Evolutionary conservation across 2,113 vertebrate genomes (phyloP).

Genomic region (Takifugu flavidus): DNA sequence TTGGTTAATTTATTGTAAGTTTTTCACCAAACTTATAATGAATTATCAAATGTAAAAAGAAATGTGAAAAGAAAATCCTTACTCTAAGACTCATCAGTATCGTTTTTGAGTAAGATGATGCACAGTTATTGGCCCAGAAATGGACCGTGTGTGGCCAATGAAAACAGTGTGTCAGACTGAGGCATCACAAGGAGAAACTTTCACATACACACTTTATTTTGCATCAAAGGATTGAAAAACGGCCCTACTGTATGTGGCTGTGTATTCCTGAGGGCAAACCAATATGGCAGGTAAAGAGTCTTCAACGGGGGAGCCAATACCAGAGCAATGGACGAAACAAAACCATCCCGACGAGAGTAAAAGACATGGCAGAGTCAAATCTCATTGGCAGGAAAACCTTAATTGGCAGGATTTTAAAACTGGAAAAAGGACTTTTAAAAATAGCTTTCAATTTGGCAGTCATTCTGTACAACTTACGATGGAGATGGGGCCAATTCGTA

Average conservation of each 20-base stretch:
- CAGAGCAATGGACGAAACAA: slow-evolving; percentile 47
- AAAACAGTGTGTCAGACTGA: slow-evolving; percentile 16
- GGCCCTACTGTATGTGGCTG: slow-evolving; percentile 69
- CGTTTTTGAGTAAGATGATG: no score
- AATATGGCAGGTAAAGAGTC: slow-evolving; percentile 68
- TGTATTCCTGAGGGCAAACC: slow-evolving; percentile 77
- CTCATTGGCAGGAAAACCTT: slow-evolving; percentile 47
- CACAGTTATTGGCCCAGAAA: background rate
- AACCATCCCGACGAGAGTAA: slow-evolving; percentile 44
- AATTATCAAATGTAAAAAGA: no score
- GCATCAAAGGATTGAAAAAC: slow-evolving; percentile 72
- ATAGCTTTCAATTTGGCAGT: slow-evolving; percentile 34
- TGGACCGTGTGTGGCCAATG: slow-evolving; percentile 1
- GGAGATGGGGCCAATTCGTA: slow-evolving; percentile 23
- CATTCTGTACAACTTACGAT: slow-evolving; percentile 26
- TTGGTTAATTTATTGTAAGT: no score
- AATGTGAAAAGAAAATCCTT: no score
- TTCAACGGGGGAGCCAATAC: slow-evolving; percentile 56
- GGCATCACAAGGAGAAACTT: slow-evolving; percentile 38
- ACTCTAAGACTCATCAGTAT: no score
- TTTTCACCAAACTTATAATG: no score
- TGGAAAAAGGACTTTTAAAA: slow-evolving; percentile 21
- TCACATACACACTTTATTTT: slow-evolving; percentile 79
- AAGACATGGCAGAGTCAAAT: slow-evolving; percentile 44
- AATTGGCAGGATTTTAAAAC: slow-evolving; percentile 34